phyloP scores from a whole-genome alignment of 2,888 invertebrate species.

The Galerucella calmariensis region DNA sequence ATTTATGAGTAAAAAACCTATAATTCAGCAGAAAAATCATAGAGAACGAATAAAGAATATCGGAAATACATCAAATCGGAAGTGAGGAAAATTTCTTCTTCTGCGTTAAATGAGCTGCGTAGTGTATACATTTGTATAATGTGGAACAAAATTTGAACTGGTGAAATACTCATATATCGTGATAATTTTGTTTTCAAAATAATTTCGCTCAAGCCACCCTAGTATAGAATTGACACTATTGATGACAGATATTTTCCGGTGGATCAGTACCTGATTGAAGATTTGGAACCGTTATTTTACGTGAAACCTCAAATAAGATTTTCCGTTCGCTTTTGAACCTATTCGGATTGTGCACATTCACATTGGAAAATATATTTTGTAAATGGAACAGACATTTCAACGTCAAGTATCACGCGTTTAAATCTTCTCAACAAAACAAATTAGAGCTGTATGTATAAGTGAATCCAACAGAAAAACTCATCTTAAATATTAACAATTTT shows the following conservation, averaged over 20 bases:
- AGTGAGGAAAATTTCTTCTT: too few species aligned
- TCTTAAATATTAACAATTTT: not conserved
- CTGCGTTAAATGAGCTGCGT: too few species aligned
- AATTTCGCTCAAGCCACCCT: not conserved
- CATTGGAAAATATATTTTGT: slow-evolving; percentile 18
- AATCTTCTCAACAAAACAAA: slow-evolving; percentile 12
- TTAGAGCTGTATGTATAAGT: not conserved
- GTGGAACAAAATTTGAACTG: too few species aligned
- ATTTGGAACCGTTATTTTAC: slow-evolving; percentile 17
- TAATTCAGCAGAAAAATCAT: too few species aligned
- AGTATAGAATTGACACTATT: not conserved
- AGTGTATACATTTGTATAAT: too few species aligned
- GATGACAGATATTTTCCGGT: slow-evolving; percentile 8
- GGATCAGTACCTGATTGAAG: slow-evolving; percentile 8
- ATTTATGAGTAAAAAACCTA: too few species aligned
- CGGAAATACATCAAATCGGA: too few species aligned
- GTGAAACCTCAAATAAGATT: slow-evolving; percentile 23
- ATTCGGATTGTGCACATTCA: slow-evolving; percentile 3
- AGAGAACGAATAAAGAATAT: too few species aligned
- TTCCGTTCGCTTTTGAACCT: slow-evolving; percentile 9
- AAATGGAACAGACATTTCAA: slow-evolving; percentile 23
- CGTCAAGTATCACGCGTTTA: slow-evolving; percentile 17
- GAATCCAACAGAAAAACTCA: not conserved
- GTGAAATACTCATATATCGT: too few species aligned
- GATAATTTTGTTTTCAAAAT: not conserved